phyloP scores from a whole-genome alignment of 2,888 invertebrate genomes.

The Bellardia pandia region DNA sequence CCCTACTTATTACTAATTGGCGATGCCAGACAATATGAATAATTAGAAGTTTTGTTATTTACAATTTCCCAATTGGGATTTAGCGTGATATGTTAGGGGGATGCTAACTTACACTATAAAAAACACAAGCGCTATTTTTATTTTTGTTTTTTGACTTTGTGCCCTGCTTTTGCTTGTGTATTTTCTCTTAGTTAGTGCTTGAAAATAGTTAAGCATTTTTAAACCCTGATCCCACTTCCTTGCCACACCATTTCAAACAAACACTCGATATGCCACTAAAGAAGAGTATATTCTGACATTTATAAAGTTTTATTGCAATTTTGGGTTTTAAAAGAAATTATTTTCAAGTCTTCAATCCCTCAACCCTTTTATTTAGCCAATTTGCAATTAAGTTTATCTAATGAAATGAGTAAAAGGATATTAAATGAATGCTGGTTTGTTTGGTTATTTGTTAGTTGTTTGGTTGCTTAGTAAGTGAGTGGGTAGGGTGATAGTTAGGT shows the following conservation, averaged over 20 bases:
- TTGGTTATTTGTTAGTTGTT: neutral
- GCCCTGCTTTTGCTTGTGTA: too few species aligned
- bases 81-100: too few species aligned
- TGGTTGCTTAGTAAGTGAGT: neutral
- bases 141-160: too few species aligned
- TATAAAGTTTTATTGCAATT: constrained; percentile 39
- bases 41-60: too few species aligned
- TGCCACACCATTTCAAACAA: neutral
- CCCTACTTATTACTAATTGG: too few species aligned
- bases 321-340: neutral
- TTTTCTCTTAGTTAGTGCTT: too few species aligned
- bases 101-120: too few species aligned
- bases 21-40: too few species aligned
- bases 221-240: neutral
- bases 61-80: too few species aligned
- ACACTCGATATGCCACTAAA: neutral
- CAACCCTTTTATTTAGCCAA: neutral
- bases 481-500: too few species aligned
- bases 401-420: constrained; percentile 29
- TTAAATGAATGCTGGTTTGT: constrained; percentile 24
- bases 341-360: neutral
- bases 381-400: constrained; percentile 31
- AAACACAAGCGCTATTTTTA: too few species aligned
- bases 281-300: neutral
- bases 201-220: too few species aligned